Conservation (phyloP, 2,113 vertebrate genomes). For the Charina bottae region DNA sequence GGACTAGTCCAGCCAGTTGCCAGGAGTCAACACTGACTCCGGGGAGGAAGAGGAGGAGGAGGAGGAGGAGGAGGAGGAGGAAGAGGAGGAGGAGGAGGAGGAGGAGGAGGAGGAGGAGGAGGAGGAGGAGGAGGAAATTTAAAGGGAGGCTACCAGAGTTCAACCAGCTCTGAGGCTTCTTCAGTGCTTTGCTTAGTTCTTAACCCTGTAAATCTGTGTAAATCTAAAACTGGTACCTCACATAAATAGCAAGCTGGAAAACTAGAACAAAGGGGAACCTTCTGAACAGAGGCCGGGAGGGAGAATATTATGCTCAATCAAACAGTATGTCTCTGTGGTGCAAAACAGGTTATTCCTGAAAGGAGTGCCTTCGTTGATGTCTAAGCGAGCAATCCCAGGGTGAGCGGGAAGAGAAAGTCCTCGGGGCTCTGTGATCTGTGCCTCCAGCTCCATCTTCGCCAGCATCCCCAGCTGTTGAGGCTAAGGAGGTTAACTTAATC, state of each 20-base stretch:
- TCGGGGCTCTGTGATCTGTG: neutral
- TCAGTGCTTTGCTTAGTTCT: neutral
- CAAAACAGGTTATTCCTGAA: neutral
- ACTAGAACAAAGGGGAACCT: no score
- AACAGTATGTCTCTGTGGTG: neutral
- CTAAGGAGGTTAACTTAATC: constrained; percentile 48
- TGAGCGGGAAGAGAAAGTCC: neutral
- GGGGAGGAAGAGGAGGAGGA: no score
- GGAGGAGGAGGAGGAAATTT: neutral
- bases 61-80: no score
- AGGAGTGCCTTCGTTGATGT: neutral
- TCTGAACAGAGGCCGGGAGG: neutral
- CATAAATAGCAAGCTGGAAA: neutral
- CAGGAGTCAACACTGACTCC: no score
- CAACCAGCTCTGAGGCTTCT: neutral
- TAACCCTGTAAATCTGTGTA: neutral
- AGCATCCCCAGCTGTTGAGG: constrained; percentile 52
- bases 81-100: no score
- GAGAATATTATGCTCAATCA: neutral
- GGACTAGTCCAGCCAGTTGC: no score
- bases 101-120: no score
- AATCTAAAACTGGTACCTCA: neutral
- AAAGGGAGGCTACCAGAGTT: no score
- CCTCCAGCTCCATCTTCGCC: neutral
- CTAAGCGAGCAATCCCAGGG: constrained; percentile 19